These are phyloP conservation scores for Oryzias javanicus DNA, from an alignment of 2,113 vertebrate genomes.

Conservation along the genomic window DNA sequence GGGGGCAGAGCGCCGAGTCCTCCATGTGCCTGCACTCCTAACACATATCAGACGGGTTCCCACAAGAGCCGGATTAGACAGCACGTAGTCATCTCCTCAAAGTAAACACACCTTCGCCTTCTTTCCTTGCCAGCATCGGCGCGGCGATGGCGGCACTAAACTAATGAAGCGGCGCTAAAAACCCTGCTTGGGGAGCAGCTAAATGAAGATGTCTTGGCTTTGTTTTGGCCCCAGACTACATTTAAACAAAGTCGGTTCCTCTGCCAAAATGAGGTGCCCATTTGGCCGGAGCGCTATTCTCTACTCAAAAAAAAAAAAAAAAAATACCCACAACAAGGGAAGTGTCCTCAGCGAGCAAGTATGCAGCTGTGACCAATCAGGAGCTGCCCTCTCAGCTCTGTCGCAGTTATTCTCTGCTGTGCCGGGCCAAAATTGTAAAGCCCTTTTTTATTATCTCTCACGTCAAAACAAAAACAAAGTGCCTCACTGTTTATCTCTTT, in stretches of 20 bases:
- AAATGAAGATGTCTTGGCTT: constrained; percentile 32
- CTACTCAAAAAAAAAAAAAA: constrained; percentile 2
- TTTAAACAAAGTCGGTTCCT: constrained; percentile 21
- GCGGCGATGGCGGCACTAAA: constrained; percentile 20
- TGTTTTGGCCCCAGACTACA: constrained; percentile 13
- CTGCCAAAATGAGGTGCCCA: constrained; percentile 49
- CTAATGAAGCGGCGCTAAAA: constrained; percentile 47
- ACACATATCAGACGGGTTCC: constrained; percentile 74
- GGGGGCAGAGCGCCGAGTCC: constrained; percentile 38
- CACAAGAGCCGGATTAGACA: constrained; percentile 72
- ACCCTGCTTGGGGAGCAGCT: constrained; percentile 11
- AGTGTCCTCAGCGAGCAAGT: constrained; percentile 59
- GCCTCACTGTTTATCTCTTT: background rate
- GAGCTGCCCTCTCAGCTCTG: background rate
- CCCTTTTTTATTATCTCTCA: constrained; percentile 26
- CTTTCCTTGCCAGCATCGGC: constrained; percentile 44
- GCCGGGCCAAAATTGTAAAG: constrained; percentile 7
- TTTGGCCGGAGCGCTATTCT: constrained; percentile 27
- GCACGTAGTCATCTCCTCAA: constrained; percentile 52
- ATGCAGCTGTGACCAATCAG: constrained; percentile 59
- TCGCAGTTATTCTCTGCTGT: constrained; percentile 13
- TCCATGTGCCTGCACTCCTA: constrained; percentile 56
- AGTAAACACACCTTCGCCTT: constrained; percentile 57
- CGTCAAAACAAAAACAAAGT: constrained; percentile 41
- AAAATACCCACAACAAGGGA: constrained; percentile 31